Evolutionary conservation across 2,797 vertebrate species (phyloP).

Genomic region (Artibeus lituratus): DNA sequence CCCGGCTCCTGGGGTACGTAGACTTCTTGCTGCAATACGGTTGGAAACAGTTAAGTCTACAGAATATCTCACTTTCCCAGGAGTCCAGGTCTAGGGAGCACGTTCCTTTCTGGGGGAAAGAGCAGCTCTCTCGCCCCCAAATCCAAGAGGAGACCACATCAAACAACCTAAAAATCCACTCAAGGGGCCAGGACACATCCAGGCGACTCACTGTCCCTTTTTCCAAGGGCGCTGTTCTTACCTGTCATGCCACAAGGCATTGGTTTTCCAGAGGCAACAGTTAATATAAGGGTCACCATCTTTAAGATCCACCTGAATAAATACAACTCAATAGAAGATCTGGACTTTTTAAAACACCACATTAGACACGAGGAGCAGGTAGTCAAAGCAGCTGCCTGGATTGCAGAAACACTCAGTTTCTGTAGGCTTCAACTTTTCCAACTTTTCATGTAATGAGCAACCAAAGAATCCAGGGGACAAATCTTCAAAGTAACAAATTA

Average conservation of each 20-base stretch:
- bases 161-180: neutral
- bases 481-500: conserved; percentile 37
- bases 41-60: conserved; percentile 69
- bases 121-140: neutral
- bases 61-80: neutral
- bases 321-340: neutral
- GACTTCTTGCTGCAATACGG: conserved; percentile 81
- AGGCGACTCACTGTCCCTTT: neutral
- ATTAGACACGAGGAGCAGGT: neutral
- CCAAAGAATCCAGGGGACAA: conserved; percentile 32
- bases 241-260: conserved; percentile 10
- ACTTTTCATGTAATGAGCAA: conserved; percentile 48
- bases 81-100: neutral
- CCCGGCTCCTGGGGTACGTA: conserved; percentile 86
- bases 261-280: conserved; percentile 42
- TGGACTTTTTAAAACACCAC: neutral
- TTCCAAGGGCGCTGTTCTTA: conserved; percentile 9
- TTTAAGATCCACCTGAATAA: neutral
- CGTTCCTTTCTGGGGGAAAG: neutral
- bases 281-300: neutral
- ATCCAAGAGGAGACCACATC: neutral
- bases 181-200: neutral
- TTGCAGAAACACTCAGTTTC: conserved; percentile 5
- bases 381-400: neutral
- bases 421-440: neutral